Evolutionary conservation across 2,113 vertebrate species (phyloP).

Genomic region (Callionymus lyra): DNA sequence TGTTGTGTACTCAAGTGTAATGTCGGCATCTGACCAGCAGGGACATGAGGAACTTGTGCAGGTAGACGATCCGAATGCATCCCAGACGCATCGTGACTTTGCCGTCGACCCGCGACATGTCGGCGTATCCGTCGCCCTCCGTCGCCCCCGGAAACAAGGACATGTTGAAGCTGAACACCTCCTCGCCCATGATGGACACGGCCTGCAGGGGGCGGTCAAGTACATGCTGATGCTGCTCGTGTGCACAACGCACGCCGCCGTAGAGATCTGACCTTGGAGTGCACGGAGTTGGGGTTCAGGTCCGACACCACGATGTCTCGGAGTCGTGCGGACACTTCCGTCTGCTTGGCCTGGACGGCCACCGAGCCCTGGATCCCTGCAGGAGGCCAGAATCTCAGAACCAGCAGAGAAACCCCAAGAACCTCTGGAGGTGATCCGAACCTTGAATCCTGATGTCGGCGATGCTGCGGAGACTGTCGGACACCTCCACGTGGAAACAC

Average conservation of each 20-base stretch:
- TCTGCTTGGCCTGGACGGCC: slow-evolving; percentile 73
- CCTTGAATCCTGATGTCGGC: slow-evolving; percentile 92
- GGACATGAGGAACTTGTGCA: slow-evolving; percentile 87
- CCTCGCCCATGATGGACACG: slow-evolving; percentile 89
- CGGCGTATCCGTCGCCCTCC: slow-evolving; percentile 75
- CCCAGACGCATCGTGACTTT: slow-evolving; percentile 78
- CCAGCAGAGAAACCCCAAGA: neutral
- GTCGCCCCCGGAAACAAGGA: slow-evolving; percentile 78
- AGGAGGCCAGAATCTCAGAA: neutral
- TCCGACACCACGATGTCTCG: slow-evolving; percentile 85
- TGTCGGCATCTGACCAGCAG: slow-evolving; percentile 73
- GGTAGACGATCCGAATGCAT: slow-evolving; percentile 89
- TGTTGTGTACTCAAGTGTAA: neutral
- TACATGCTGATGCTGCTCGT: too few relatives aligned
- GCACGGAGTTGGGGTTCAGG: slow-evolving; percentile 76
- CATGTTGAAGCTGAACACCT: slow-evolving; percentile 91
- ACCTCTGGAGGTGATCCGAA: neutral
- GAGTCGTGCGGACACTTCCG: slow-evolving; percentile 78
- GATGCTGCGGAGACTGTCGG: slow-evolving; percentile 77
- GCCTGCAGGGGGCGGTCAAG: slow-evolving; percentile 57
- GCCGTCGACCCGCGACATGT: slow-evolving; percentile 86
- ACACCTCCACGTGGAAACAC: slow-evolving; percentile 79
- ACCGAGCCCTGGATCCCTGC: slow-evolving; percentile 83
- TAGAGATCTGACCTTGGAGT: slow-evolving; percentile 74
- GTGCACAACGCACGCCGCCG: neutral